A percentile compares a stretch with the other conserved stretches of the same genome.
phyloP scores from a whole-genome alignment of 2,797 vertebrate genomes.

The Melanotaenia parkinsoni region DNA sequence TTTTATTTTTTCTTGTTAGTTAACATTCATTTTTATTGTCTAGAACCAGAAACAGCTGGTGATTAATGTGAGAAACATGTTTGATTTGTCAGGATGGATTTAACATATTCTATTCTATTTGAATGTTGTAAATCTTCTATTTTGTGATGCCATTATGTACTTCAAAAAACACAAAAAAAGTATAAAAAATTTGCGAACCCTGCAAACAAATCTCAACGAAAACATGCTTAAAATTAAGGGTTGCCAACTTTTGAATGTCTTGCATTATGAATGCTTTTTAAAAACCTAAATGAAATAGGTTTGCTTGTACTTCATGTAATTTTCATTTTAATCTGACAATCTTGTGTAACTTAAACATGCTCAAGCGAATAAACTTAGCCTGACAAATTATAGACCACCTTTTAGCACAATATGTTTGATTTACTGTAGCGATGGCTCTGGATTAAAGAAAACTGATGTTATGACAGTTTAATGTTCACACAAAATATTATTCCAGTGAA shows the following conservation, averaged over 20 bases:
- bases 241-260: not conserved
- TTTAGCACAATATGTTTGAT: not conserved
- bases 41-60: not conserved
- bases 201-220: not conserved
- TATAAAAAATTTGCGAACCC: not conserved
- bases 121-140: not conserved
- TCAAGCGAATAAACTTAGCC: not conserved
- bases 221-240: not conserved
- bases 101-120: no score
- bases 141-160: not conserved
- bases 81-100: not conserved
- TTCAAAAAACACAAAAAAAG: not conserved
- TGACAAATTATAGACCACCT: not conserved
- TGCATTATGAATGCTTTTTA: not conserved
- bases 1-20: not conserved
- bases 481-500: conserved; percentile 28
- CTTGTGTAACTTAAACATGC: not conserved
- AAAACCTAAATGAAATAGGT: not conserved
- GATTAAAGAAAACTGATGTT: not conserved
- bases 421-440: not conserved
- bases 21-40: not conserved
- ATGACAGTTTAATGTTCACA: not conserved
- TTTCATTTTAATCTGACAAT: not conserved
- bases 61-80: not conserved
- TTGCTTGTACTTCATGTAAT: not conserved